These are phyloP conservation scores for Cyclura pinguis DNA, from an alignment of 2,797 vertebrate species.

Conservation along the genomic window DNA sequence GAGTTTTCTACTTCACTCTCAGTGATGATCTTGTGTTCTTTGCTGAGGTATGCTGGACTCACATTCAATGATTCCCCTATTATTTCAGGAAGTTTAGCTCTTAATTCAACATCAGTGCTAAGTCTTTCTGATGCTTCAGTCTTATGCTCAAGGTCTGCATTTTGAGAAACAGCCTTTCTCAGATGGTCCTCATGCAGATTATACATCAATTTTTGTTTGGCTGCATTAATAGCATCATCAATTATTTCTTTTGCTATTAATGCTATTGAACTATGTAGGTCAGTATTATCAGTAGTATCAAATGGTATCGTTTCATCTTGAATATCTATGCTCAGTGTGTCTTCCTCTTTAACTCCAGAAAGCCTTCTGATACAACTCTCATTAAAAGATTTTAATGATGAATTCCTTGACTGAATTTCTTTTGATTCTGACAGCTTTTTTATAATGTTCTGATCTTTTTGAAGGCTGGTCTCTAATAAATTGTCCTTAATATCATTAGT, in stretches of 20 bases:
- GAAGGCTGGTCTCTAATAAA: conserved; percentile 59
- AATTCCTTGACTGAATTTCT: conserved; percentile 58
- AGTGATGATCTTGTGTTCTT: conserved; percentile 27
- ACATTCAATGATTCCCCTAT: conserved; percentile 53
- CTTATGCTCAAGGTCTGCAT: conserved; percentile 42
- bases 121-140: conserved; percentile 52
- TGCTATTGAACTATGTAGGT: conserved; percentile 66
- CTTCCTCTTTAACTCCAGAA: conserved; percentile 56
- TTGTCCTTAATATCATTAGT: conserved; percentile 49
- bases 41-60: conserved; percentile 8
- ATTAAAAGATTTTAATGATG: conserved; percentile 67
- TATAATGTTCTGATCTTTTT: conserved; percentile 56
- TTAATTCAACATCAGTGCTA: conserved; percentile 30
- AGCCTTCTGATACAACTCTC: conserved; percentile 46
- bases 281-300: conserved; percentile 60
- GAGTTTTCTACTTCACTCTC: conserved; percentile 61
- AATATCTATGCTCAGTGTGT: conserved; percentile 50
- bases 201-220: conserved; percentile 73
- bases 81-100: conserved; percentile 24
- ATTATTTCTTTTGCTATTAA: conserved; percentile 77
- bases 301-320: conserved; percentile 64
- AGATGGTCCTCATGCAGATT: conserved; percentile 46
- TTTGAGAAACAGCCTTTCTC: conserved; percentile 44
- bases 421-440: conserved; percentile 63
- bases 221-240: conserved; percentile 76